Evolutionary conservation across 1,140 invertebrate species (phyloP), one percentile per base, ranked within the genome.

Genomic region (Penaeus japonicus): DNA sequence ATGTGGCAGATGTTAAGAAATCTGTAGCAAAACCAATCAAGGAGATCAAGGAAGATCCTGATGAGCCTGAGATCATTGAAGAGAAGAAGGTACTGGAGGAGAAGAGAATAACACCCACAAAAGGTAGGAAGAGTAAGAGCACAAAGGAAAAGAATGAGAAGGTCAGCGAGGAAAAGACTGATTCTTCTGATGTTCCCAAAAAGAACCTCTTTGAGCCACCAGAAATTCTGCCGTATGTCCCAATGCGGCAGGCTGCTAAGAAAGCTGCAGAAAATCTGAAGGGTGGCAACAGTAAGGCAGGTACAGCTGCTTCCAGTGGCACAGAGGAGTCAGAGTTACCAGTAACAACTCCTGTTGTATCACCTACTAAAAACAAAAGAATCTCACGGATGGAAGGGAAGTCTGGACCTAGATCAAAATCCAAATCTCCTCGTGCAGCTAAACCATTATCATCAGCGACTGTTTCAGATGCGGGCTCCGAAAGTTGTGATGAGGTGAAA

Each of bases 211-310:
- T 90, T 88, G 90, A 90, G 75, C 88, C 88, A 4, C 88, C 89
- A 86, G 96, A 96, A 91, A 95, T 96, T 89, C 93, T 97, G 24
- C 95, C 96, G 1, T 97, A 97, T 92, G 97, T 98, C 57, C 97
- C 97, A 0, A 97, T 97, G 92, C 93, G 97, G 59, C 96, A 97
- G 93, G 97, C 97, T 5, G 97, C 97, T 55, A 97, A 97, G 92
- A 98, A 98, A 92, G 97, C 97, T 3, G 96, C 96, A 18, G 96
- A 96, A 91, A 96, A 97, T 91, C 96, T 97, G 62, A 97, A 97
- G 91, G 96, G 95, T 92, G 96, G 96, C 80, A 87, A 39, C 39
- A 77, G 59, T 70, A 86, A 86, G 65, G 84, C 24, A n/a, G 62
- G 62, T 22, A 32, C 82, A 24, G 27, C 87, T 15, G 35, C 77